Evolutionary conservation across 2,888 invertebrate genomes (phyloP).

Genomic region (Synergus japonicus): DNA sequence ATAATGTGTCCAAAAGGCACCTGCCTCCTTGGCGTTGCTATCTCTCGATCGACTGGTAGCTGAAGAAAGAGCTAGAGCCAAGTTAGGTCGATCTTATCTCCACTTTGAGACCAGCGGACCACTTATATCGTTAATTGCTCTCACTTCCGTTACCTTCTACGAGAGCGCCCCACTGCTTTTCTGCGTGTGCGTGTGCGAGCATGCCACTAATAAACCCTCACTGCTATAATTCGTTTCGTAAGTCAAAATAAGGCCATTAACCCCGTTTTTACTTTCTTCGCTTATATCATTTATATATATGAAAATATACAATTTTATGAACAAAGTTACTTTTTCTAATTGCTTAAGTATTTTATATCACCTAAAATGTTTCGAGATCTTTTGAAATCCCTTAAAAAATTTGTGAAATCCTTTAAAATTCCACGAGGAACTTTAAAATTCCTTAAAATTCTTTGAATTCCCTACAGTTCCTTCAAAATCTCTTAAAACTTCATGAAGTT

Average conservation of each 20-base stretch:
- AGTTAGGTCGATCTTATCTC: conserved; percentile 72
- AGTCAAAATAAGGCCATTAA: conserved; percentile 37
- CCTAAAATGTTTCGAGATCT: no score
- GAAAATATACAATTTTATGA: no score
- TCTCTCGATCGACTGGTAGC: conserved; percentile 69
- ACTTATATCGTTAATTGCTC: conserved; percentile 78
- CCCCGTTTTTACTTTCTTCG: conserved; percentile 33
- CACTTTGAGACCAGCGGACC: conserved; percentile 74
- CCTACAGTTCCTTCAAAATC: no score
- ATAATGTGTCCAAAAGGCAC: conserved; percentile 75
- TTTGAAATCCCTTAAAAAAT: no score
- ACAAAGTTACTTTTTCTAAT: no score
- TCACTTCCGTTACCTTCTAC: conserved; percentile 73
- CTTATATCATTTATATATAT: neutral
- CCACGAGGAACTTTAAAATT: no score
- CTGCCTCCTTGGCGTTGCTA: conserved; percentile 70
- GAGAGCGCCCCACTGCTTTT: conserved; percentile 59
- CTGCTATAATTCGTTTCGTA: conserved; percentile 21
- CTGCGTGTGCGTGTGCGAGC: conserved; percentile 54
- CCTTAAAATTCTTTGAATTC: no score
- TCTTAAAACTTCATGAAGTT: no score
- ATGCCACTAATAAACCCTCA: conserved; percentile 31
- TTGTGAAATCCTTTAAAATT: no score
- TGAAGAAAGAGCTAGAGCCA: conserved; percentile 70
- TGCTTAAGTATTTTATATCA: no score